A percentile compares a stretch with the other conserved stretches of the same genome.
These are phyloP conservation scores for Dusona sp. DNA, from an alignment of 2,888 invertebrate species.

Conservation along the genomic window DNA sequence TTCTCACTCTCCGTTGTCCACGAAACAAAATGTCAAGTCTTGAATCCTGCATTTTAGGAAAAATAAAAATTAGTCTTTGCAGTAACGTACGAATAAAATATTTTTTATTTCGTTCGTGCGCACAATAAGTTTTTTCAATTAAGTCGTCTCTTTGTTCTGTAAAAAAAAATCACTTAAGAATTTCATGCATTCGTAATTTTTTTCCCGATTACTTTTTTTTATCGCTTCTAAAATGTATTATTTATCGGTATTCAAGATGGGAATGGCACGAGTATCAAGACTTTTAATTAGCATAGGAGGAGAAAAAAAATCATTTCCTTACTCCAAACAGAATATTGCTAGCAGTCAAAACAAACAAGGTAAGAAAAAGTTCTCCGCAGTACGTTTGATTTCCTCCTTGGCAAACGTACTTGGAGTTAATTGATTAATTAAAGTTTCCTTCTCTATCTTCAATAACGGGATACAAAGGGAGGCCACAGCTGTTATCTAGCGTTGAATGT, in stretches of 20 bases:
- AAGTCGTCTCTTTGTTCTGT: too few relatives aligned
- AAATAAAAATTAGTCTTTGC: background rate
- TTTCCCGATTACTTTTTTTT: too few relatives aligned
- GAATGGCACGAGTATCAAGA: too few relatives aligned
- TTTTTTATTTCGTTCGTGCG: background rate
- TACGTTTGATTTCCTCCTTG: background rate
- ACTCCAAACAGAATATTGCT: background rate
- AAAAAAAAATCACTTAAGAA: too few relatives aligned
- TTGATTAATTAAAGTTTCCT: constrained; percentile 15
- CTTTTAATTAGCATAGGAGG: background rate
- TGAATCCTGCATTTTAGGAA: background rate
- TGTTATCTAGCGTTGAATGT: background rate
- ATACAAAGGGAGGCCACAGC: background rate
- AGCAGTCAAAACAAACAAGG: background rate
- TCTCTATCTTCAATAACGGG: background rate
- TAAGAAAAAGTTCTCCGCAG: background rate
- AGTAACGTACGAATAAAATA: background rate
- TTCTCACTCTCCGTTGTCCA: background rate
- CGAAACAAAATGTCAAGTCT: background rate
- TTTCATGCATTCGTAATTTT: too few relatives aligned
- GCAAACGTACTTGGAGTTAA: background rate
- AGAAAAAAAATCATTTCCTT: background rate
- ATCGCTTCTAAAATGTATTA: too few relatives aligned
- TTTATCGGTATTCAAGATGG: too few relatives aligned
- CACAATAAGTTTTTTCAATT: background rate